Percentiles rank a stretch among this genome's conserved stretches.
These are phyloP conservation scores for Halichoeres trimaculatus DNA, from an alignment of 2,113 vertebrate genomes.

Conservation along the genomic window DNA sequence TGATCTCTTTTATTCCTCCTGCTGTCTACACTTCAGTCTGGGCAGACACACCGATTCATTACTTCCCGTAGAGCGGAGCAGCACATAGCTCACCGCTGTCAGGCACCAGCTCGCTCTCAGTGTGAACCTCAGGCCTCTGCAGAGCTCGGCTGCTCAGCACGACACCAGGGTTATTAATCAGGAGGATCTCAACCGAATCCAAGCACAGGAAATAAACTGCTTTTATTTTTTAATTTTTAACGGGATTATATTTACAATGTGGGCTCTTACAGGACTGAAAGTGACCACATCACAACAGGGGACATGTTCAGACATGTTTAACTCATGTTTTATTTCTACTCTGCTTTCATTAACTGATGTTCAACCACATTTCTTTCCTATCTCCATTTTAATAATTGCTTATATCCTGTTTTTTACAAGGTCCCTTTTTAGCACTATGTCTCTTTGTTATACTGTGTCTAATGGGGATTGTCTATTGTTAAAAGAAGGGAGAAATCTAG, in stretches of 20 bases:
- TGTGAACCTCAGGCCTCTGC: slow-evolving; percentile 45
- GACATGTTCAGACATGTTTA: too few relatives aligned
- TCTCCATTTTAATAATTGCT: too few relatives aligned
- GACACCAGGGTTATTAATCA: slow-evolving; percentile 63
- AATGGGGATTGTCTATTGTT: too few relatives aligned
- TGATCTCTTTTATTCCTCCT: slow-evolving; percentile 64
- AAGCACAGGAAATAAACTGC: slow-evolving; percentile 18
- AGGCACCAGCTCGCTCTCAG: slow-evolving; percentile 36
- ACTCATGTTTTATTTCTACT: too few relatives aligned
- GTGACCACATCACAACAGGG: neutral
- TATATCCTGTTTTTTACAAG: too few relatives aligned
- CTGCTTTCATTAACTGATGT: too few relatives aligned
- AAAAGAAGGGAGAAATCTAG: too few relatives aligned
- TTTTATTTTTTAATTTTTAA: slow-evolving; percentile 34
- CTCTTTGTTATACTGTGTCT: too few relatives aligned
- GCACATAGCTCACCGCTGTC: slow-evolving; percentile 65
- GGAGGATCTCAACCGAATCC: slow-evolving; percentile 13
- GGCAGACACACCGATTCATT: slow-evolving; percentile 69
- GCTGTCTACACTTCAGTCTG: slow-evolving; percentile 61
- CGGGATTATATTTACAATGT: slow-evolving; percentile 21
- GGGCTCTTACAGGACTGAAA: neutral
- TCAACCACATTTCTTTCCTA: too few relatives aligned
- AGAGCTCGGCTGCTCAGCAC: slow-evolving; percentile 50
- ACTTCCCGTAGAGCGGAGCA: slow-evolving; percentile 62
- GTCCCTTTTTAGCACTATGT: too few relatives aligned